Evolutionary conservation across 2,113 vertebrate genomes (phyloP), one percentile per base, ranked within the genome.

Genomic region (Nipponia nippon): DNA sequence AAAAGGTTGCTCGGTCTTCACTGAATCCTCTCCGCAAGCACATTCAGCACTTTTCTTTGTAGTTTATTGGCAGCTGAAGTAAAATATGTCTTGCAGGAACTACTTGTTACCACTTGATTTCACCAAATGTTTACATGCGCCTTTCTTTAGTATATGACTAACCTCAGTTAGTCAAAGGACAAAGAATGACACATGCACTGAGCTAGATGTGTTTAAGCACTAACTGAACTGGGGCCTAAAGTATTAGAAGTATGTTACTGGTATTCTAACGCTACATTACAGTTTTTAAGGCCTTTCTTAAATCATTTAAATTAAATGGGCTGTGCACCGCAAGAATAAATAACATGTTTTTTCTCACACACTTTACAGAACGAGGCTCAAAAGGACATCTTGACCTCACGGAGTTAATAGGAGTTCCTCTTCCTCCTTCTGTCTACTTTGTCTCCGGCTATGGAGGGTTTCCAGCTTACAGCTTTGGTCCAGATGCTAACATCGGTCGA

Each of bases 391-490:
- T 99, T 97, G 99, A 99, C 96, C 98, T 99, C 91, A 99, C 99
- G 0, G 99, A 99, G 97, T 87, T 99, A 69, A 99, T 99, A 30
- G 99, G 99, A 11, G 99, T 99, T n/a, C 99, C 99, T 5, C 98
- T 99, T 22, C 99, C 99, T n/a, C 98, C 99, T 3, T 99, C 99
- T 0, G 98, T 99, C 92, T 99, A 99, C 96, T 99, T 99, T 44
- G 98, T 99, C 65, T 98, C 99, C 0, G 99, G 99, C 58, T 99
- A 99, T 2, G 99, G 99, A 91, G 99, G 99, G 13, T 99, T 99
- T 95, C 99, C 99, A 1, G 99, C 99, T 13, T 99, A 99, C 96
- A 99, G 98, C 96, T 99, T 99, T 4, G 98, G 98, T 23, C 98
- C 98, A 1, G 98, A 98, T 0, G 99, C 99, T 81, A 99, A 99